Evolutionary conservation across 2,888 invertebrate species (phyloP), one percentile per base, ranked within the genome.

Genomic region (Strigamia crassipes): DNA sequence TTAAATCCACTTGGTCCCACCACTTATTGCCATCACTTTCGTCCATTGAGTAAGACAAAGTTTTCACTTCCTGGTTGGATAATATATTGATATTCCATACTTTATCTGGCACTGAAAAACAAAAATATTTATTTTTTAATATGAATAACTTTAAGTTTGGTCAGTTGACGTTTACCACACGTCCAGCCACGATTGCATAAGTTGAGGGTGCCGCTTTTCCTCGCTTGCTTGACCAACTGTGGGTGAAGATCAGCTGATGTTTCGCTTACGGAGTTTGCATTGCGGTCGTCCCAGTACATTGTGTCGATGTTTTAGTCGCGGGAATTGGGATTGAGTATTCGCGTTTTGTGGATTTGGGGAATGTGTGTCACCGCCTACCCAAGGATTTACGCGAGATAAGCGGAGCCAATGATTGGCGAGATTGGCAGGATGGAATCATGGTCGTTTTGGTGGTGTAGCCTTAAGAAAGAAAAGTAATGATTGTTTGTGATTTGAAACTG

Each of bases 1-100:
- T 92, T 27, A 96, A 88, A 1, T 94, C 92, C 85, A 93, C 92
- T 86, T 93, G 92, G 87, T 93, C 94, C 95, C 95, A 95, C 96
- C 96, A 96, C 84, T 90, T 27, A 27, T 3, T 91, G 66, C 88
- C 86, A 41, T 88, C 88, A 82, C 87, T 87, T 82, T 82, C 83
- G 23, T 85, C 85, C 83, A 86, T 84, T 15, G 85, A 85, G 46
- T 86, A 83, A 0, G 85, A 84, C 9, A 88, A 85, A 46, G 85
- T 86, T 84, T 87, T 87, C 0, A 86, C 86, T 83, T 89, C 89
- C 82, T 88, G 87, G 18, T 87, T 86, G 21, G 88, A 86, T 83
- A 89, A 87, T n/a, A 87, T 84, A 84, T 89, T 88, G 31, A 90
- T 86, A 79, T 86, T 86, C 88, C 89, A 89, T 15, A 90, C 89